Base-by-base conservation (phyloP, 2,113 vertebrate species). In the Lucifuga dentata region DNA sequence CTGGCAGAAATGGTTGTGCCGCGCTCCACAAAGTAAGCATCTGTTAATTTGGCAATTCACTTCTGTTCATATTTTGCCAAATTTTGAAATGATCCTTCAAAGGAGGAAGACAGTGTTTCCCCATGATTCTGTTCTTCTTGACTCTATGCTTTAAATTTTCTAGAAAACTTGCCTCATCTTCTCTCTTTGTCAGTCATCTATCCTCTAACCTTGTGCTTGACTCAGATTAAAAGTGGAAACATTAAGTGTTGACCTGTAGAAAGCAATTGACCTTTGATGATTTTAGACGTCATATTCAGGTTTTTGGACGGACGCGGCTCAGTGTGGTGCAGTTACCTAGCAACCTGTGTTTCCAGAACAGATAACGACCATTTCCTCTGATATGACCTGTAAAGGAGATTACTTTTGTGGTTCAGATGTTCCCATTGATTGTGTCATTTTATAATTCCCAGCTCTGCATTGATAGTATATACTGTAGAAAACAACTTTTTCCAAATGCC, bases 1-100 rank as follows among this genome's bases (percentile, higher is more conserved):
- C 90, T 99, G 50, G 86, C 96, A 5, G 98, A 99, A 77, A 99
- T 99, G 98, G 96, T 99, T 6, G 98, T 99, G 33, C 98, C 98
- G 43, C 94, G 98, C 67, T 99, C 98, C 81, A 98, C 96, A 83
- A 99, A 97, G 98, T 99, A 93, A 94, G 95, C 86, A n/a, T 11
- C 8, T 23, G 9, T 45, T 40, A 40, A 2, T 2, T 0, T 5
- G 1, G 29, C 9, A 1, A 32, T 46, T 43, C 16, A 53, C 0
- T 29, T 33, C 4, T 5, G 24, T 8, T 4, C 15, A 19, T 46
- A 23, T 11, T 45, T 63, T 29, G 12, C 1, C 2, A 15, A 39
- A 15, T 20, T 2, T 35, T 17, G 15, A 10, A 55, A 50, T 43
- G 10, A 39, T 52, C 7, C 19, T 4, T 12, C 7, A 35, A 3